A percentile compares a stretch with the other conserved stretches of the same genome.
phyloP scores from a whole-genome alignment of 2,113 vertebrate species.

The Tringa solitaria region DNA sequence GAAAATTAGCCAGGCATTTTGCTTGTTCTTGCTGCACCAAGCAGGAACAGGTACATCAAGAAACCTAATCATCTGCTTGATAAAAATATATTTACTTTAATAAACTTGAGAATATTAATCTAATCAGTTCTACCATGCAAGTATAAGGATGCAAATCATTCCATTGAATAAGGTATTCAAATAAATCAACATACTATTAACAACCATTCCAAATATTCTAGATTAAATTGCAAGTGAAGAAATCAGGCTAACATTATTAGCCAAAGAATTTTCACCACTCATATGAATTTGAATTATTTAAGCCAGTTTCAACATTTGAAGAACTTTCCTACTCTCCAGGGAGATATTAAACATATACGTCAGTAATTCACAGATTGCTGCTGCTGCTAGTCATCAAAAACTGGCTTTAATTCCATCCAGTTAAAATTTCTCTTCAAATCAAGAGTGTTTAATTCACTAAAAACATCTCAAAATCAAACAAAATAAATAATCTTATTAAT shows the following conservation, averaged over 20 bases:
- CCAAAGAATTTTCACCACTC: constrained; percentile 58
- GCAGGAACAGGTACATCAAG: neutral
- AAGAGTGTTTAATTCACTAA: neutral
- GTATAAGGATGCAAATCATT: neutral
- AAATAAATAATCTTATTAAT: neutral
- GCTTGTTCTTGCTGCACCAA: neutral
- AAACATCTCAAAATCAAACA: neutral
- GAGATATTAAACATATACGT: neutral
- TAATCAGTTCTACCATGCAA: neutral
- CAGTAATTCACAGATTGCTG: constrained; percentile 46
- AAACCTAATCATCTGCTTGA: neutral
- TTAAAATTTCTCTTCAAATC: constrained; percentile 22
- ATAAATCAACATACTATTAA: neutral
- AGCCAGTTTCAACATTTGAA: constrained; percentile 59
- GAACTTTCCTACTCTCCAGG: constrained; percentile 34
- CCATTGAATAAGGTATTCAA: neutral
- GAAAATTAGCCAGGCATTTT: neutral
- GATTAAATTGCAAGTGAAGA: constrained; percentile 30
- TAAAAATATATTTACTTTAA: neutral
- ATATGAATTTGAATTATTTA: constrained; percentile 50
- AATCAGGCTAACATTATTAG: constrained; percentile 30
- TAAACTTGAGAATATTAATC: neutral
- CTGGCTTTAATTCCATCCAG: constrained; percentile 18
- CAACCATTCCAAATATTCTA: constrained; percentile 22
- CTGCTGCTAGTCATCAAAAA: constrained; percentile 36